Evolutionary conservation across 2,888 invertebrate genomes (phyloP), one percentile per base, ranked within the genome.

Genomic region (Strigamia crassipes): DNA sequence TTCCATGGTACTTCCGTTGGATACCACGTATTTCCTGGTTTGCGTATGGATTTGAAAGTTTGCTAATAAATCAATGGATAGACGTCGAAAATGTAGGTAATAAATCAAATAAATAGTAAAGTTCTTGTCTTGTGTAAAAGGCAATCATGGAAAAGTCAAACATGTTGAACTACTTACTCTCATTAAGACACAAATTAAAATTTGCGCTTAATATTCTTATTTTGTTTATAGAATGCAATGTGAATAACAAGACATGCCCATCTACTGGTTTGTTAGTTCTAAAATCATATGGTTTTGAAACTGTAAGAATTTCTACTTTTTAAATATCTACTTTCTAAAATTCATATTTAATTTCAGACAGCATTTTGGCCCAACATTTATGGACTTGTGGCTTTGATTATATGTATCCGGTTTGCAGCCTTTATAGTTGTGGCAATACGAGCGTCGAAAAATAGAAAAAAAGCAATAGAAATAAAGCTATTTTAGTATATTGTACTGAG

Each of bases 251-350:
- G 80, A 93, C 94, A 38, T 95, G 96, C 85, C 94, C 94, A 0
- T 91, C 91, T 51, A 92, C 92, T 34, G 96, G 96, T 0, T 91
- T 92, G 83, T 92, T 94, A 79, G 92, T 96, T 81, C 89, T 96
- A 82, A 92, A 94, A 86, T 93, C 93, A 0, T 91, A 93, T 41
- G 94, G 93, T 87, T 96, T 96, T 86, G 90, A 91, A 23, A 91
- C 92, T 90, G 94, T 93, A 87, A 86, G 85, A 84, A 80, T 79
- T 34, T 61, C 82, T 15, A 61, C 10, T 0, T 23, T 23, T 1
- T 18, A 9, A 6, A 66, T 21, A 1, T 23, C 1, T 66, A 66
- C 3, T 46, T 15, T n/a, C 15, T 46, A 9, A n/a, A 4, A n/a
- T 34, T 83, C 80, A 13, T 18, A 80, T 38, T 27, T 27, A 18